Conservation (phyloP, 2,797 vertebrate species). For the Helicolenus hilgendorfi region DNA sequence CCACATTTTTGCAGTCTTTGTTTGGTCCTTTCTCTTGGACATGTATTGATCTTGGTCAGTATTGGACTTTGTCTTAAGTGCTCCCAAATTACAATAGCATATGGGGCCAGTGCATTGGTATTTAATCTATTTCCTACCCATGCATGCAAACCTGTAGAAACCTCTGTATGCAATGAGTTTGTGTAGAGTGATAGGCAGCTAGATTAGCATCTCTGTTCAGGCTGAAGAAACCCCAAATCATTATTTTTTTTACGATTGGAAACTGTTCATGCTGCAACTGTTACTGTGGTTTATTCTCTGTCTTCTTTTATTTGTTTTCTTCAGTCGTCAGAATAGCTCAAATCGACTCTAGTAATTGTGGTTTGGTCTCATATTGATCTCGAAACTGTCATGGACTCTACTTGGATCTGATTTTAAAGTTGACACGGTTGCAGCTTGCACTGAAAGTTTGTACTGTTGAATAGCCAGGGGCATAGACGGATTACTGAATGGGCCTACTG, state of each 20-base stretch:
- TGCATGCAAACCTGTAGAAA: background rate
- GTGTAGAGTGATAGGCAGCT: background rate
- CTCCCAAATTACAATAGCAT: background rate
- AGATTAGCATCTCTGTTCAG: background rate
- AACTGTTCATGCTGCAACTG: background rate
- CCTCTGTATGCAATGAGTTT: background rate
- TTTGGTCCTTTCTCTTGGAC: background rate
- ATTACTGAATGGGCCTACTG: background rate
- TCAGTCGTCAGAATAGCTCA: background rate
- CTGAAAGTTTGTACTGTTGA: background rate
- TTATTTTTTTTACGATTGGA: background rate
- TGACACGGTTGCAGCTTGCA: background rate
- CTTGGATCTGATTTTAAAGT: background rate
- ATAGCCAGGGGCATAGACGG: background rate
- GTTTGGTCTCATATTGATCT: background rate
- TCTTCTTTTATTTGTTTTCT: background rate
- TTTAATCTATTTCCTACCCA: background rate
- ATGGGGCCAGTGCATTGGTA: background rate
- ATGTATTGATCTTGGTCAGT: background rate
- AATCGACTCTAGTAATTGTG: background rate
- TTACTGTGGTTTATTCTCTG: background rate
- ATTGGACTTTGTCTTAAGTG: background rate
- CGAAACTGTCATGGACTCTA: background rate
- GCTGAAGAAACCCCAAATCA: background rate
- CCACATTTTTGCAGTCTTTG: background rate